These are phyloP conservation scores for Oxyruncus cristatus DNA, from an alignment of 2,113 vertebrate genomes.

Conservation along the genomic window DNA sequence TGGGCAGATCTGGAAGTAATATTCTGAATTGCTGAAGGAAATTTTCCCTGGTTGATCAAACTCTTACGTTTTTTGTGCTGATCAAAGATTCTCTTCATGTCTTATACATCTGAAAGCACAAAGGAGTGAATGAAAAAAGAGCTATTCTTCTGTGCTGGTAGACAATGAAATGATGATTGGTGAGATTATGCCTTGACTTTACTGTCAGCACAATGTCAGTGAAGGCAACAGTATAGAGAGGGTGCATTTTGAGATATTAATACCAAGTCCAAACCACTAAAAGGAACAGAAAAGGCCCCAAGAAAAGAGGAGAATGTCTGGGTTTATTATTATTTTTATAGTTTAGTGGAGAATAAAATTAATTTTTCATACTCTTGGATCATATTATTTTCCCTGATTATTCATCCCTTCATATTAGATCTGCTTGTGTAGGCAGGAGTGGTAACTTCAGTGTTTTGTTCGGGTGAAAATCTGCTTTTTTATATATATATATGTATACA, in stretches of 20 bases:
- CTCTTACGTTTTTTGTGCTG: neutral
- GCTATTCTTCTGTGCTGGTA: conserved; percentile 9
- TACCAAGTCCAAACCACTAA: neutral
- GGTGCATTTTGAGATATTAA: neutral
- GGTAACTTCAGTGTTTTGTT: neutral
- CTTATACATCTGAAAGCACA: conserved; percentile 9
- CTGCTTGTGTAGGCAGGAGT: neutral
- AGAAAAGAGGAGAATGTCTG: neutral
- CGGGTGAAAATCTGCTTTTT: neutral
- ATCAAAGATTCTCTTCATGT: conserved; percentile 53
- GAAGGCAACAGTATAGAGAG: neutral
- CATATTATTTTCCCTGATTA: neutral
- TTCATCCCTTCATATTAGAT: neutral
- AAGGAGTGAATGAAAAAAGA: conserved; percentile 17
- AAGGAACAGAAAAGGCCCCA: neutral
- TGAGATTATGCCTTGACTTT: conserved; percentile 44
- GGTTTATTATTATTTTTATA: neutral
- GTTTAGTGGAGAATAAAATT: neutral
- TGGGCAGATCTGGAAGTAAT: conserved; percentile 26
- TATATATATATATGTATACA: neutral
- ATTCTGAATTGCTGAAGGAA: conserved; percentile 21
- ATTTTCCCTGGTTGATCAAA: conserved; percentile 38
- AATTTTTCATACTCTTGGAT: neutral
- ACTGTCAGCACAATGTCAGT: conserved; percentile 45
- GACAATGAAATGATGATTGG: conserved; percentile 59